Evolutionary conservation across 2,888 invertebrate genomes (phyloP), one percentile per base, ranked within the genome.

Genomic region (Leucozona laternaria): DNA sequence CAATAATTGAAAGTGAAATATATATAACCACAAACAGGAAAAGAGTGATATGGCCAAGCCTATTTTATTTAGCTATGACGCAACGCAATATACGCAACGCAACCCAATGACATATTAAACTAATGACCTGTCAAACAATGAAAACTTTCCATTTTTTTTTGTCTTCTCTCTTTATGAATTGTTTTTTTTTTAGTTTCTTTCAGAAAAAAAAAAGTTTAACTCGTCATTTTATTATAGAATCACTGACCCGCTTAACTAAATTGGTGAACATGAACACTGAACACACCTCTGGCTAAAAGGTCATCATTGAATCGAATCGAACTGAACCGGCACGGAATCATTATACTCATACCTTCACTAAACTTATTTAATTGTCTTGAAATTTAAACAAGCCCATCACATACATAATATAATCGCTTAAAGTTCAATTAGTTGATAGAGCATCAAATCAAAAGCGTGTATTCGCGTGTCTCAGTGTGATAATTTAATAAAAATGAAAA

Each of bases 381-480:
- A 50, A 53, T 31, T 66, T 80, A 70, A 68, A 68, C 75, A 70
- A 76, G 17, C 76, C 76, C 71, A 80, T 66, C 76, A n/a, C 13
- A 22, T 53, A 68, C 71, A 80, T 66, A 72, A n/a, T 15, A 22
- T 53, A 68, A 68, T 22, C 84, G 72, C 85, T 85, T 85, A 77
- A 68, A 85, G 80, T 85, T 77, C 85, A 85, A 85, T 85, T 80
- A 85, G 80, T 80, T 85, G 85, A 85, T 85, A 80, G 71, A 66
- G 71, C 31, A 75, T 70, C 71, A 66, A 84, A 84, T 84, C 75
- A 60, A 60, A 72, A 84, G 76, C 70, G 66, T 53, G n/a, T 43
- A 68, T 79, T 85, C 85, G 85, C 85, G 85, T 85, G 85, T 72
- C 40, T 43, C 40, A 22, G 8, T 22, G 43, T 80, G 72, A 80